Evolutionary conservation across 2,888 invertebrate species (phyloP).

Genomic region (Pyrgus malvae): DNA sequence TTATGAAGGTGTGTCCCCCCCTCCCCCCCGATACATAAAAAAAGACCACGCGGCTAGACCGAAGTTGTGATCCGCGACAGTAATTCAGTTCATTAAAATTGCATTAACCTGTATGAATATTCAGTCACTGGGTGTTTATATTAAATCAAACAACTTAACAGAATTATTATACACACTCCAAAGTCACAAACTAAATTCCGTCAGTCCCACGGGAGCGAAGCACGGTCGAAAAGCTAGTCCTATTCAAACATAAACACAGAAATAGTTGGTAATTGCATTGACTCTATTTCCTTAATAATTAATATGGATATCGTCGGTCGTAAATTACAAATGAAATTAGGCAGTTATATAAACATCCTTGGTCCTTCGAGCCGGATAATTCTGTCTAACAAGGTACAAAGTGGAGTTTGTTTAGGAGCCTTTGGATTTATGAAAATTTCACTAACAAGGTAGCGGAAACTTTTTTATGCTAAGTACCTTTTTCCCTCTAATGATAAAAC

Average conservation of each 20-base stretch:
- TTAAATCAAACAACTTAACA: conserved; percentile 7
- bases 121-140: too few relatives aligned
- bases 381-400: conserved; percentile 38
- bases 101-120: too few relatives aligned
- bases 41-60: too few relatives aligned
- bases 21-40: too few relatives aligned
- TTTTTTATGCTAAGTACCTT: too few relatives aligned
- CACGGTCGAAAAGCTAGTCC: conserved; percentile 8
- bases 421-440: neutral
- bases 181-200: conserved; percentile 1
- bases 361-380: conserved; percentile 42
- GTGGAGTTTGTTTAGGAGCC: conserved; percentile 24
- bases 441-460: too few relatives aligned
- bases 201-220: neutral
- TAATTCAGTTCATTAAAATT: too few relatives aligned
- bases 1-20: too few relatives aligned
- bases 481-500: too few relatives aligned
- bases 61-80: too few relatives aligned
- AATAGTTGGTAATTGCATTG: conserved; percentile 23
- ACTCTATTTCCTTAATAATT: conserved; percentile 31
- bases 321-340: conserved; percentile 42
- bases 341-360: conserved; percentile 27
- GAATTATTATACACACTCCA: conserved; percentile 6
- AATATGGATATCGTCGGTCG: conserved; percentile 34
- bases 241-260: conserved; percentile 8